A percentile compares a stretch with the other conserved stretches of the same genome.
Conservation (phyloP, 2,113 vertebrate species). For the Bungarus multicinctus region DNA sequence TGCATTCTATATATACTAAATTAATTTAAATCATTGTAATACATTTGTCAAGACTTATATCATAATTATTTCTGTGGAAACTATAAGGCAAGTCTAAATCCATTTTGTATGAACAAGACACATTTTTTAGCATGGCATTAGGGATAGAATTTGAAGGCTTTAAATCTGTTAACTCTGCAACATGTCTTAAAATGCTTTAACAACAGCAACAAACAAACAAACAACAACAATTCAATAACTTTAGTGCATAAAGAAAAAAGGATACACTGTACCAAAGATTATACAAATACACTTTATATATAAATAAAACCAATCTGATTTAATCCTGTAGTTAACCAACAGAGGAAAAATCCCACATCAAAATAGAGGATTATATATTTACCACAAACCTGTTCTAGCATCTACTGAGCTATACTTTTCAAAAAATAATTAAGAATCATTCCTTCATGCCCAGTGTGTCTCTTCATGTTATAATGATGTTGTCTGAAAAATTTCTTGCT, state of each 20-base stretch:
- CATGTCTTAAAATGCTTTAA: background rate
- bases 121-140: background rate
- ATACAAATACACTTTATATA: background rate
- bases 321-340: background rate
- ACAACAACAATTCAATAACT: background rate
- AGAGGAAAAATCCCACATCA: too few species aligned
- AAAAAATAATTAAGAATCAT: background rate
- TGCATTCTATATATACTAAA: background rate
- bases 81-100: background rate
- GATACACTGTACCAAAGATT: background rate
- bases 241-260: background rate
- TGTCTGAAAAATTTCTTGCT: background rate
- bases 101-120: background rate
- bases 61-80: background rate
- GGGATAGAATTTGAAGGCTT: background rate
- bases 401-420: background rate
- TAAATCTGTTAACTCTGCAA: background rate
- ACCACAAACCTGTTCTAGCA: background rate
- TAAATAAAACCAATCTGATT: background rate
- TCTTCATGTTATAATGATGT: background rate
- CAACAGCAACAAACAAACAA: background rate
- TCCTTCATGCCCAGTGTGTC: background rate
- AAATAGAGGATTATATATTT: background rate
- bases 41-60: background rate
- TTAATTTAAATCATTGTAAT: background rate